Conservation (phyloP, 2,113 vertebrate species). For the Ceratotherium simum region DNA sequence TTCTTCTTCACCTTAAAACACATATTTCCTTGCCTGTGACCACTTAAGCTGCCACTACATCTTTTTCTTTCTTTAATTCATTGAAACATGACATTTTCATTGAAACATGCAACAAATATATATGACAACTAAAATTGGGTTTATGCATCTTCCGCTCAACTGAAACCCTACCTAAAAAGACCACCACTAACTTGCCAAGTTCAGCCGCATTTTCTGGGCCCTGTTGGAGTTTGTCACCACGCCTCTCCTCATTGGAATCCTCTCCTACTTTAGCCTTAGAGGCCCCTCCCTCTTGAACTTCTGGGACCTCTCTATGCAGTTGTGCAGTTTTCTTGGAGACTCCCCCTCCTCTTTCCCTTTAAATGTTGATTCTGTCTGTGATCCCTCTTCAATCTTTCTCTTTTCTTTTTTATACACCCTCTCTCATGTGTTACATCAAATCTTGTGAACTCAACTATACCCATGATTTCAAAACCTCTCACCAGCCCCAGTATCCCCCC, state of each 20-base stretch:
- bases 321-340: neutral
- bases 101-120: constrained; percentile 1
- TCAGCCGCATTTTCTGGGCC: neutral
- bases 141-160: neutral
- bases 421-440: neutral
- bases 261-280: neutral
- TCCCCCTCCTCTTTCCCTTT: neutral
- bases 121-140: neutral
- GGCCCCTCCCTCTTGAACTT: neutral
- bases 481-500: neutral
- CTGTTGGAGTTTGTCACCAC: neutral
- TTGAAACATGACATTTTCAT: neutral
- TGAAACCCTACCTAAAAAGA: neutral
- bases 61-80: neutral
- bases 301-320: neutral
- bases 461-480: neutral
- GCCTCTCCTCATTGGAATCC: neutral
- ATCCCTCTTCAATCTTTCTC: neutral
- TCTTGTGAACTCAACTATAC: neutral
- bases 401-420: neutral
- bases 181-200: neutral
- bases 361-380: neutral
- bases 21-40: neutral
- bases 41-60: neutral
- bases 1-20: neutral